Base-by-base conservation (phyloP, 2,888 invertebrate genomes). In the Isoperla grammatica region DNA sequence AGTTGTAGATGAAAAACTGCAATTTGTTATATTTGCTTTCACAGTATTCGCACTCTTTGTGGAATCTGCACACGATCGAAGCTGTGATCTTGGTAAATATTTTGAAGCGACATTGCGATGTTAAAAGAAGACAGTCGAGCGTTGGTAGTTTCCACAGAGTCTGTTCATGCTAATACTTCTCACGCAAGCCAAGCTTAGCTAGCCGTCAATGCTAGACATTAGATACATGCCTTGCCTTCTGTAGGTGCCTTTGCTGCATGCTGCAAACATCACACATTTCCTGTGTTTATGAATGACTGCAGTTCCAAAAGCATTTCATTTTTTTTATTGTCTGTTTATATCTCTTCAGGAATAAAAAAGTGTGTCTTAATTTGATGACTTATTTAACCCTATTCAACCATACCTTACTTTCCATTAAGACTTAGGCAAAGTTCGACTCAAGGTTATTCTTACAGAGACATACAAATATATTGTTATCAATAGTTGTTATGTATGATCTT, bases 241-340 rank as follows among this genome's bases (percentile, higher is more conserved):
- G 55, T 61, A 61, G 61, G 61, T 61, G 61, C 61, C 61, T 61
- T 61, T 29, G 49, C 23, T 23, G 15, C 49, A 50, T 22, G 49
- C 49, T 23, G 20, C n/a, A 29, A 50, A 29, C 15, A 23, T 29
- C 15, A 23, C 3, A 23, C 12, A 23, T 50, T 35, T 50, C 15
- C 11, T 23, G 15, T 15, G 22, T 29, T 50, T 15, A 50, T 15
- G 29, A 50, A 15, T 29, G 17, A 35, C 22, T 6, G 12, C 29
- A 50, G 29, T 50, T 50, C 49, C 29, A 50, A 50, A 50, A 23
- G 49, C 15, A 50, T 50, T 50, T 35, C 35, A 13, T 13, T 50
- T 50, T 6, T 23, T 50, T 29, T 12, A 23, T 35, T 23, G 22
- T 50, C 49, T 50, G 49, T 50, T 50, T 23, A 29, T 35, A 46